Evolutionary conservation across 2,113 vertebrate genomes (phyloP).

Genomic region (Pelecanoides urinatrix): DNA sequence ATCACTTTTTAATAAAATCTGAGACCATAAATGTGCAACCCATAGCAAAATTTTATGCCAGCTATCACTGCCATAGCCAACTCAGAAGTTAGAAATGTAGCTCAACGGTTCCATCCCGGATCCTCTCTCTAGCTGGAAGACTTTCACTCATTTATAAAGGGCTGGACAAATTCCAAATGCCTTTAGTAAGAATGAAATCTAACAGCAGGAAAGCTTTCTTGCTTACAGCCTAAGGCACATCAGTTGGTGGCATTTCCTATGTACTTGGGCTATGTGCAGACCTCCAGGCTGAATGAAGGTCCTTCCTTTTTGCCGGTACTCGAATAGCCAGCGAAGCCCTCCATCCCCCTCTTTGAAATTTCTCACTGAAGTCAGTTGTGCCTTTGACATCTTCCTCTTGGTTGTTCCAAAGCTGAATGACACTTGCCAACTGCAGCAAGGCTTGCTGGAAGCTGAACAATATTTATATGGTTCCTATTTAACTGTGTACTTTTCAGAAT

Average conservation of each 20-base stretch:
- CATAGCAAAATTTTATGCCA: background rate
- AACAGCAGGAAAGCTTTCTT: background rate
- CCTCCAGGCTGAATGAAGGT: background rate
- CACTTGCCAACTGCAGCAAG: background rate
- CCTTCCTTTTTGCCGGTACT: background rate
- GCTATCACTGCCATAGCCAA: background rate
- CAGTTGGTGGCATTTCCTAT: background rate
- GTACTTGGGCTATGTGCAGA: background rate
- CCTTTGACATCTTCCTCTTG: background rate
- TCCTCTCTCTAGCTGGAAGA: background rate
- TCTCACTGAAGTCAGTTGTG: background rate
- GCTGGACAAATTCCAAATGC: background rate
- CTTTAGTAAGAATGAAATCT: background rate
- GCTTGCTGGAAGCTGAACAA: background rate
- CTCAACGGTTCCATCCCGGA: accelerated
- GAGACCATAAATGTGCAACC: background rate
- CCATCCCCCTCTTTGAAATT: background rate
- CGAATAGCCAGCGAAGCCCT: background rate
- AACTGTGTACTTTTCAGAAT: background rate
- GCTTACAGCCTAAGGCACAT: background rate
- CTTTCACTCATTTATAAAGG: background rate
- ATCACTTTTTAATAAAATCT: background rate
- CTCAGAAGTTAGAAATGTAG: background rate
- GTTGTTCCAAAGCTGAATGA: background rate
- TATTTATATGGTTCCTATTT: background rate